A percentile compares a stretch with the other conserved stretches of the same genome.
Conservation (phyloP, 2,797 vertebrate species). For the Dicrostonyx torquatus region DNA sequence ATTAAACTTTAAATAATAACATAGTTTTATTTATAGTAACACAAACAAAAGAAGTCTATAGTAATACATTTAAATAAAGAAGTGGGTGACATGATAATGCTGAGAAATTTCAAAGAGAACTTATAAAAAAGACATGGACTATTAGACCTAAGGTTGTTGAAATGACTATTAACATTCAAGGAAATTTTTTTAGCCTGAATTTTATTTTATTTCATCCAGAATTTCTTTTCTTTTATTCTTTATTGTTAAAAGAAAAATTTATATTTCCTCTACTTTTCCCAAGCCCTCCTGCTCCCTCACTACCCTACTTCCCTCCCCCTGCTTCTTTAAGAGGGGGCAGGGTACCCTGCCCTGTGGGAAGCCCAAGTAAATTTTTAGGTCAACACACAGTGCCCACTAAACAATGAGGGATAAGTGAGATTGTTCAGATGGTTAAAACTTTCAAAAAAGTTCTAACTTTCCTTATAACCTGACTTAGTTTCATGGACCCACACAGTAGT, state of each 20-base stretch:
- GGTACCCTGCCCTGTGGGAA: too few species aligned
- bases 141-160: not conserved
- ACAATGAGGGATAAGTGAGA: not conserved
- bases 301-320: too few species aligned
- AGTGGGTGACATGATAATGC: not conserved
- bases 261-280: too few species aligned
- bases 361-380: not conserved
- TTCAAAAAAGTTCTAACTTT: not conserved
- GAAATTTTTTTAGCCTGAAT: too few species aligned
- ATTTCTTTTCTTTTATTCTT: too few species aligned
- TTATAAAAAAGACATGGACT: not conserved
- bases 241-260: too few species aligned
- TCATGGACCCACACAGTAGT: not conserved
- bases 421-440: not conserved
- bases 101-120: not conserved
- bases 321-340: too few species aligned
- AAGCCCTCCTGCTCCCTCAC: too few species aligned
- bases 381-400: not conserved
- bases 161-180: not conserved
- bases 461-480: not conserved
- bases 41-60: not conserved
- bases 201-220: too few species aligned
- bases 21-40: not conserved
- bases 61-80: not conserved
- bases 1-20: not conserved